Percentiles rank a stretch among this genome's conserved stretches.
Evolutionary conservation across 2,797 vertebrate genomes (phyloP).

Genomic region (Schizopygopsis pylzovi): DNA sequence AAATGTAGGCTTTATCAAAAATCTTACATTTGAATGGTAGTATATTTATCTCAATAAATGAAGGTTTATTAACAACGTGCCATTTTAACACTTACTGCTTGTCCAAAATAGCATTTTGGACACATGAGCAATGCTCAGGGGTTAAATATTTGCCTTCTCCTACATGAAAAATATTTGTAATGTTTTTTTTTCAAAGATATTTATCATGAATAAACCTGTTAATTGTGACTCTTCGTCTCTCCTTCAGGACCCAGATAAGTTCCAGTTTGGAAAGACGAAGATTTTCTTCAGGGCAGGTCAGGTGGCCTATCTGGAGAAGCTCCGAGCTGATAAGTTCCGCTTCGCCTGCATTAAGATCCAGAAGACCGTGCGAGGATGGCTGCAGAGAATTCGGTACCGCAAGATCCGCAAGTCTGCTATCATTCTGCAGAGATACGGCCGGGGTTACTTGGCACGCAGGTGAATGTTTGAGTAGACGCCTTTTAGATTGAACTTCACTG

Average conservation of each 20-base stretch:
- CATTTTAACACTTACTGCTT: neutral
- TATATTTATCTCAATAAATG: conserved; percentile 17
- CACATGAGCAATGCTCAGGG: neutral
- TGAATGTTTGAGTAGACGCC: conserved; percentile 51
- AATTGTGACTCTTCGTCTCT: neutral
- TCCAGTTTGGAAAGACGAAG: conserved; percentile 94
- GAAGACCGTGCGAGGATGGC: conserved; percentile 93
- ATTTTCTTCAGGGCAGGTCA: conserved; percentile 98
- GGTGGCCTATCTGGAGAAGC: conserved; percentile 95
- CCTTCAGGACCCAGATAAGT: conserved; percentile 91
- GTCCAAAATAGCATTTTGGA: neutral
- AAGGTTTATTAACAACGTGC: conserved; percentile 14
- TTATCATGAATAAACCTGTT: neutral
- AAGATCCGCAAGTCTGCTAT: conserved; percentile 78
- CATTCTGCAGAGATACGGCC: conserved; percentile 82
- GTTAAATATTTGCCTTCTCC: neutral
- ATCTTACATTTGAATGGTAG: neutral
- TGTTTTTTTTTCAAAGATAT: neutral
- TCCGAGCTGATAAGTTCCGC: conserved; percentile 90
- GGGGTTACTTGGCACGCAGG: conserved; percentile 90
- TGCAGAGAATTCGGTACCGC: conserved; percentile 83
- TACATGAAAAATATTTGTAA: neutral
- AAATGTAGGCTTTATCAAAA: neutral
- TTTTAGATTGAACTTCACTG: conserved; percentile 1
- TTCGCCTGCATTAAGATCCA: conserved; percentile 93